A percentile compares a stretch with the other conserved stretches of the same genome.
Conservation (phyloP, 1,140 invertebrate genomes). For the Oncopodura yosiiana region DNA sequence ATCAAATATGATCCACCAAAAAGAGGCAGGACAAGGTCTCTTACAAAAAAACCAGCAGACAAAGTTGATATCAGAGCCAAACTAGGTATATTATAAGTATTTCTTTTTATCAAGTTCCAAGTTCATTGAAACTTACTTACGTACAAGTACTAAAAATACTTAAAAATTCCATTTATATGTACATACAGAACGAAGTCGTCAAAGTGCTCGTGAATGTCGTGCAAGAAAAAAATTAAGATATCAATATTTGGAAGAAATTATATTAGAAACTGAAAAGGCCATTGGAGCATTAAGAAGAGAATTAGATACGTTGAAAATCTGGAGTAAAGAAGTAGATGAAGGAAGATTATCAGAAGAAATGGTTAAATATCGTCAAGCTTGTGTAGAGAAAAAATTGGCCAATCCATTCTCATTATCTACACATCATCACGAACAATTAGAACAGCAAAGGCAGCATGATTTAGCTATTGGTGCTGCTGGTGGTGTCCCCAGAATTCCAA, state of each 20-base stretch:
- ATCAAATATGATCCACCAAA: slow-evolving; percentile 67
- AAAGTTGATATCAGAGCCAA: slow-evolving; percentile 91
- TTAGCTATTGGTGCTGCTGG: too few species aligned
- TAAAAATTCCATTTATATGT: too few species aligned
- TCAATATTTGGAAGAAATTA: slow-evolving; percentile 93
- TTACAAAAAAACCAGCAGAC: slow-evolving; percentile 67
- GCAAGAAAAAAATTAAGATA: slow-evolving; percentile 93
- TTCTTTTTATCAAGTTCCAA: neutral
- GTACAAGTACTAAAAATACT: too few species aligned
- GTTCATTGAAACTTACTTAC: neutral
- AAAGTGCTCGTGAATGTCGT: slow-evolving; percentile 92
- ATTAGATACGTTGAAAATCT: slow-evolving; percentile 71
- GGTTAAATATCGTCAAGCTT: slow-evolving; percentile 42
- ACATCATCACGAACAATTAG: slow-evolving; percentile 15
- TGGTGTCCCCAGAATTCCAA: neutral
- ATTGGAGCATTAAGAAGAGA: slow-evolving; percentile 79
- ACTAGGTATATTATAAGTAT: slow-evolving; percentile 52
- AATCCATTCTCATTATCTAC: slow-evolving; percentile 16
- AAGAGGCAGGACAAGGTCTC: slow-evolving; percentile 64
- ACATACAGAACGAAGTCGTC: slow-evolving; percentile 78
- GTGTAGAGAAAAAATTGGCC: slow-evolving; percentile 21
- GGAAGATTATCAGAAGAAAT: slow-evolving; percentile 65
- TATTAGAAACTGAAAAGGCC: slow-evolving; percentile 85
- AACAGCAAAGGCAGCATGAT: slow-evolving; percentile 12
- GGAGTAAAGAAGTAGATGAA: slow-evolving; percentile 67